Evolutionary conservation across 1,140 invertebrate genomes (phyloP).

Genomic region (Drosophila sp.): DNA sequence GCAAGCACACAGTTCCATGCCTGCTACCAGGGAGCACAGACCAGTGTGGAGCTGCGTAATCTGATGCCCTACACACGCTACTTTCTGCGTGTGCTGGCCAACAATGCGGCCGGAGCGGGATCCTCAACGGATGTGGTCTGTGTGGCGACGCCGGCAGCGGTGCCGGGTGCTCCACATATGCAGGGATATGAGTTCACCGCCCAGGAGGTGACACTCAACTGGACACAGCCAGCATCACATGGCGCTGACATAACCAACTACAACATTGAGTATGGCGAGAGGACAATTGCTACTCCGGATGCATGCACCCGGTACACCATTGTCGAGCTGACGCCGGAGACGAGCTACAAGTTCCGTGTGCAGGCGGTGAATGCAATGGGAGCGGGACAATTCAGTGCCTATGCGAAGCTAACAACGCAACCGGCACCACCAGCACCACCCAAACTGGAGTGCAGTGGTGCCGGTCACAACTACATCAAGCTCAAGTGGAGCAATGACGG

Average conservation of each 20-base stretch:
- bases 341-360: conserved; percentile 89
- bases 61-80: conserved; percentile 91
- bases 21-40: conserved; percentile 87
- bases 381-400: conserved; percentile 90
- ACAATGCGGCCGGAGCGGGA: conserved; percentile 91
- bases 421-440: conserved; percentile 92
- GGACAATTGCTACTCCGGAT: conserved; percentile 86
- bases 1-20: conserved; percentile 85
- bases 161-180: conserved; percentile 89
- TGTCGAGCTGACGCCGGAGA: conserved; percentile 86
- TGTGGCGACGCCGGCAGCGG: conserved; percentile 89
- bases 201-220: conserved; percentile 88
- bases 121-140: conserved; percentile 88
- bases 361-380: conserved; percentile 94
- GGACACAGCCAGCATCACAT: conserved; percentile 90
- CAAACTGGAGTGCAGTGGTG: conserved; percentile 88
- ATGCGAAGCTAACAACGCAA: conserved; percentile 89
- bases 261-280: conserved; percentile 89
- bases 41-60: conserved; percentile 89
- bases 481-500: conserved; percentile 91
- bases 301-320: conserved; percentile 86
- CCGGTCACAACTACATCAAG: conserved; percentile 92
- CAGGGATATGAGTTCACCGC: conserved; percentile 87
- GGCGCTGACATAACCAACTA: conserved; percentile 91
- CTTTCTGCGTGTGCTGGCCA: conserved; percentile 91